Percentiles rank a stretch among this genome's conserved stretches.
These are phyloP conservation scores for Mastigias papua DNA, from an alignment of 30 jellyfish, hydroid and myxozoan species.

Conservation along the genomic window DNA sequence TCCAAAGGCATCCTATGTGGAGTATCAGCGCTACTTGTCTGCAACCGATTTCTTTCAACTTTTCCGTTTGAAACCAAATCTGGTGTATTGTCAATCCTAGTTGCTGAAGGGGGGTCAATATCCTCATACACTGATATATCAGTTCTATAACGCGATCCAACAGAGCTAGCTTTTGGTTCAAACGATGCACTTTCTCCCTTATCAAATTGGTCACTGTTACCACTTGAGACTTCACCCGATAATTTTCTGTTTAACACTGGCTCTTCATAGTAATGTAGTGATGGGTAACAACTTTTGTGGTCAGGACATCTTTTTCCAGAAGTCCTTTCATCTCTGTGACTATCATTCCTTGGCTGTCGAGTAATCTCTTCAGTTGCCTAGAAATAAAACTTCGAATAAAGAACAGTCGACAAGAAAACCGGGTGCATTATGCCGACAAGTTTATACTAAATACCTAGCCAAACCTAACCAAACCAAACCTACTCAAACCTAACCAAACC, in stretches of 20 bases:
- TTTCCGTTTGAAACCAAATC: neutral
- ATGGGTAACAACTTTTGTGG: neutral
- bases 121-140: slow-evolving; percentile 6
- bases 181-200: neutral
- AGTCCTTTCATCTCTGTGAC: neutral
- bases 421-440: too few relatives aligned
- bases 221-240: neutral
- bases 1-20: slow-evolving; percentile 5
- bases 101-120: neutral
- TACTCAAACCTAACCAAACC: too few relatives aligned
- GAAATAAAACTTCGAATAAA: neutral
- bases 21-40: neutral
- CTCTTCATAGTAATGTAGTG: slow-evolving; percentile 19
- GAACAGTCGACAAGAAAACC: too few relatives aligned
- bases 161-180: neutral
- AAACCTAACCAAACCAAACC: too few relatives aligned
- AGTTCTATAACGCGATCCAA: neutral
- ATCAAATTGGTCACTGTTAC: neutral
- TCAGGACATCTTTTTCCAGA: neutral
- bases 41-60: slow-evolving; percentile 3
- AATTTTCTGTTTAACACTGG: neutral
- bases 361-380: neutral
- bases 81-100: neutral
- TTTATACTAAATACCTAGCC: too few relatives aligned
- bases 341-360: neutral